A percentile compares a stretch with the other conserved stretches of the same genome.
phyloP scores from a whole-genome alignment of 1,140 invertebrate genomes.

The Antheraea pernyi region DNA sequence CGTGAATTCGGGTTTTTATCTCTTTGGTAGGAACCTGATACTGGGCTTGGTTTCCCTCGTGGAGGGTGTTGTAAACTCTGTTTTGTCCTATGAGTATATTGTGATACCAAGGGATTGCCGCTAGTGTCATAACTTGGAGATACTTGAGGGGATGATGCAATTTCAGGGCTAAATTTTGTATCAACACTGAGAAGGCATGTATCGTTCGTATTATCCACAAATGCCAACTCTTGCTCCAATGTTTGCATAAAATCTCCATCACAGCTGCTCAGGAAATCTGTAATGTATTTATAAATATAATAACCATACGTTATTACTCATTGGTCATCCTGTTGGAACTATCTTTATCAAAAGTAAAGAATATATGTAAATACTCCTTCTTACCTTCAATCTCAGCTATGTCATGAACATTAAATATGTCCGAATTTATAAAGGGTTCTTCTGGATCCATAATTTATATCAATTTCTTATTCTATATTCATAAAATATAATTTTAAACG shows the following conservation, averaged over 20 bases:
- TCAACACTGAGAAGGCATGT: conserved; percentile 50
- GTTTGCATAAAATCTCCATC: conserved; percentile 73
- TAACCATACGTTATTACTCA: conserved; percentile 29
- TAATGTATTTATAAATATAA: background rate
- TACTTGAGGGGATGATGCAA: conserved; percentile 40
- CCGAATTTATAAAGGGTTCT: conserved; percentile 60
- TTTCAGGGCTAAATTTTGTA: conserved; percentile 43
- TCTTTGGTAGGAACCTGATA: conserved; percentile 46
- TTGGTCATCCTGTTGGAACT: conserved; percentile 17
- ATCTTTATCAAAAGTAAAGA: background rate
- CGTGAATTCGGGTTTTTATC: conserved; percentile 55
- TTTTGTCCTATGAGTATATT: conserved; percentile 50
- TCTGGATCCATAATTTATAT: conserved; percentile 50
- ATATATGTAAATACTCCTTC: conserved; percentile 9
- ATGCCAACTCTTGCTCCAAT: conserved; percentile 61
- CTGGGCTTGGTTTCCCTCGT: conserved; percentile 49
- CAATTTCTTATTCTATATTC: conserved; percentile 21
- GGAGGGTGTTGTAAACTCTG: conserved; percentile 26
- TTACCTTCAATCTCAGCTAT: conserved; percentile 71
- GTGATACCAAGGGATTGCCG: conserved; percentile 66
- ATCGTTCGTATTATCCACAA: conserved; percentile 45
- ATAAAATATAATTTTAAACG: conserved; percentile 15
- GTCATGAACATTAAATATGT: conserved; percentile 64
- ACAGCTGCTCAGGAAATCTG: conserved; percentile 68
- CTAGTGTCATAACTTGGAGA: conserved; percentile 47